Evolutionary conservation across 2,888 invertebrate species (phyloP).

Genomic region (Plebejus melissa): DNA sequence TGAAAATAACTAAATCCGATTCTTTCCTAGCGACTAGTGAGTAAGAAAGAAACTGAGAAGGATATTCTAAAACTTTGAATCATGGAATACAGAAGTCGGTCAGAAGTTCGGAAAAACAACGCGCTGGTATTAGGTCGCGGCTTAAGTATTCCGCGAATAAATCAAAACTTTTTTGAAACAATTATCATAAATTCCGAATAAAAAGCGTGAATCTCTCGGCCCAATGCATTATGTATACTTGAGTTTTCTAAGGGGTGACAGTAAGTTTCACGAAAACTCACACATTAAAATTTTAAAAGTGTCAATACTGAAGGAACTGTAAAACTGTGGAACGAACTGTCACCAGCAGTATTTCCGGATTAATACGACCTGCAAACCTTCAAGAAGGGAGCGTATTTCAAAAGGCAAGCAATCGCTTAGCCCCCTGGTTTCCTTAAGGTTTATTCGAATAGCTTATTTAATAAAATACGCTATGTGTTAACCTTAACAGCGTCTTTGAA

Average conservation of each 20-base stretch:
- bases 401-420: no score
- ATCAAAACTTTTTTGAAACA: conserved; percentile 27
- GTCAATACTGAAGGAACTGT: no score
- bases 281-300: no score
- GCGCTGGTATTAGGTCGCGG: conserved; percentile 7
- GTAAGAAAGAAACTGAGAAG: background rate
- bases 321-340: no score
- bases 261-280: background rate
- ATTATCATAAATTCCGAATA: conserved; percentile 26
- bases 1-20: background rate
- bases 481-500: no score
- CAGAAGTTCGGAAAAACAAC: background rate
- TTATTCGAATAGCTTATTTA: no score
- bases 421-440: no score
- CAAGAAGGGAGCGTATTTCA: no score
- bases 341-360: no score
- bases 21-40: background rate
- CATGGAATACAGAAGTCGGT: background rate
- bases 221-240: background rate
- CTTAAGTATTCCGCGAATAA: conserved; percentile 18
- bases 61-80: background rate
- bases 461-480: no score
- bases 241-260: background rate
- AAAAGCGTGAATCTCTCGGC: background rate
- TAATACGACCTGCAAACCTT: no score